phyloP scores from a whole-genome alignment of 2,888 invertebrate genomes.

The Flabesymbios commensalis region DNA sequence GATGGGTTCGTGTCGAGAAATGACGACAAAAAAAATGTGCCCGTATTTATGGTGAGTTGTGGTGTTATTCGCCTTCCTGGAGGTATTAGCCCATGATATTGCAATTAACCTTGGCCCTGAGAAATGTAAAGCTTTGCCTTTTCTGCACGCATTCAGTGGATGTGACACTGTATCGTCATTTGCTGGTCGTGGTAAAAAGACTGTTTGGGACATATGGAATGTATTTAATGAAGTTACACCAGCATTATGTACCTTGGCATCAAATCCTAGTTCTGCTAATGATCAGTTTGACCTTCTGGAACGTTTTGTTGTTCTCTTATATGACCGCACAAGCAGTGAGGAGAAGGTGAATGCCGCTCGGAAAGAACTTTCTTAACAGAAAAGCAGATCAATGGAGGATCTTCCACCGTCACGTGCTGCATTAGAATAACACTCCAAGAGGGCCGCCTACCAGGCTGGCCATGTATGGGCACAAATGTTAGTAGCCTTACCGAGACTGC shows the following conservation, averaged over 20 bases:
- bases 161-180: constrained; percentile 26
- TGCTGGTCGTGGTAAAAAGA: constrained; percentile 10
- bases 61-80: no score
- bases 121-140: constrained; percentile 7
- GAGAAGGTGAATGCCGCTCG: constrained; percentile 27
- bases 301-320: constrained; percentile 33
- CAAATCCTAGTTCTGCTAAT: not conserved
- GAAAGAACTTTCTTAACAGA: constrained; percentile 25
- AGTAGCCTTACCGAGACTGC: not conserved
- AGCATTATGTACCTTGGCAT: not conserved
- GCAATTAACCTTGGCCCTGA: constrained; percentile 13
- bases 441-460: constrained; percentile 30
- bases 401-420: constrained; percentile 33
- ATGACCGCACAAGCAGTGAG: constrained; percentile 24
- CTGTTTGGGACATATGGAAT: constrained; percentile 19
- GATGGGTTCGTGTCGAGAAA: no score
- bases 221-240: not conserved
- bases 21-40: no score
- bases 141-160: no score
- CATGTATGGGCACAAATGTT: constrained; percentile 19
- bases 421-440: constrained; percentile 25
- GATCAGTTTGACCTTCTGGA: constrained; percentile 19
- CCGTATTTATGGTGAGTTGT: no score
- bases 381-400: constrained; percentile 14
- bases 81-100: constrained; percentile 26